Base-by-base conservation (phyloP, 2,113 vertebrate species). In the Sebastes fasciatus region DNA sequence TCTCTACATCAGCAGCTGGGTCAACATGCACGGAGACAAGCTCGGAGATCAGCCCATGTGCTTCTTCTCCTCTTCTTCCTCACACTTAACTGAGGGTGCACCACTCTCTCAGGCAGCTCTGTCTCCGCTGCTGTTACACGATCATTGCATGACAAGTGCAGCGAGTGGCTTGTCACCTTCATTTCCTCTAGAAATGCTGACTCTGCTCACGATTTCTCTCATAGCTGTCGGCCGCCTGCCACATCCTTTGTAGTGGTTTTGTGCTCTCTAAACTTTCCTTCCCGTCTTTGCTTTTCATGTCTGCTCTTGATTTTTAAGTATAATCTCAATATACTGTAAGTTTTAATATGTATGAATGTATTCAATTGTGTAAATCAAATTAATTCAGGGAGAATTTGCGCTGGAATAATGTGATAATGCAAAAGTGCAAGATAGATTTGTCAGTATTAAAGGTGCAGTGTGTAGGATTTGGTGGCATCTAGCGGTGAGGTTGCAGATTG, bases 1-100 rank as follows among this genome's bases (percentile, higher is more conserved):
- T 13, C 45, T 68, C 6, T 90, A 94, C 85, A 49, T 94, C 73
- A 89, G 89, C 58, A 62, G 57, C 73, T 95, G 95, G 95, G 60
- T 91, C 46, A 66, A 57, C 14, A 64, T 9, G 3, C 77, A 92
- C 45, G 42, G 48, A 26, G 40, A 66, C 1, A 80, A 86, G 17
- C 51, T 93, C 0, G 52, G 74, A 45, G 85, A 87, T 26, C 4
- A 66, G 21, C 80, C 91, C 1, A 42, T 8, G 19, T 94, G 93
- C 74, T 70, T 58, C 45, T 23, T 46, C 2, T 49, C n/a, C 21
- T 54, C 63, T 10, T 12, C n/a, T 14, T 51, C 62, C 2, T 77
- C 61, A 11, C 6, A 34, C 9, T 19, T 49, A 7, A 13, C 71
- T 43, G 58, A 57, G 11, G 21, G 17, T 3, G 19, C 14, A 8